phyloP scores from a whole-genome alignment of 1,140 invertebrate species.

The Zaprionus lachaisei region DNA sequence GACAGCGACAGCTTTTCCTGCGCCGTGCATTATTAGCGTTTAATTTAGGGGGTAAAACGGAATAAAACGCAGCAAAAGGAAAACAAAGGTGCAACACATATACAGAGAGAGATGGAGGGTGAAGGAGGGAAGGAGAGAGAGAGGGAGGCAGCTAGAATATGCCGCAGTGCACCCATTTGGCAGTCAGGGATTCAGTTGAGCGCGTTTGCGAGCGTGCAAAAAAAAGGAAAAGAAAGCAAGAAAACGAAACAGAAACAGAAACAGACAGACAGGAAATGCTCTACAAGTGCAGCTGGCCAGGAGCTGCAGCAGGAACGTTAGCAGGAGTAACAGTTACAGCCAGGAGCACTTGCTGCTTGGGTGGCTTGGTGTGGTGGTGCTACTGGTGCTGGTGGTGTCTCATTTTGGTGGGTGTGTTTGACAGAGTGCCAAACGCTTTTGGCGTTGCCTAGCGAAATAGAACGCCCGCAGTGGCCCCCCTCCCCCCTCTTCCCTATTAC shows the following conservation, averaged over 20 bases:
- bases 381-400: not conserved
- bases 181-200: conserved; percentile 74
- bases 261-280: conserved; percentile 63
- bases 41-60: conserved; percentile 61
- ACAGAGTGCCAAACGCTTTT: conserved; percentile 68
- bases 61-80: conserved; percentile 10
- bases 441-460: conserved; percentile 69
- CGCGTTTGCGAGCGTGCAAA: conserved; percentile 77
- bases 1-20: conserved; percentile 65
- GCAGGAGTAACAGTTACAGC: not conserved
- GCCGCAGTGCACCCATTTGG: conserved; percentile 26
- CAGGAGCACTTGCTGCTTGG: conserved; percentile 5
- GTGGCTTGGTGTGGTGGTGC: not conserved
- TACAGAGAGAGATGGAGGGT: not conserved
- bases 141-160: not conserved
- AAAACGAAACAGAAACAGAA: not conserved
- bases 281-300: conserved; percentile 77
- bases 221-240: conserved; percentile 16
- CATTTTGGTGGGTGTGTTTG: conserved; percentile 17
- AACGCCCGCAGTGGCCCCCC: conserved; percentile 32
- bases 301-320: not conserved
- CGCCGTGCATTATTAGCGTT: conserved; percentile 64
- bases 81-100: conserved; percentile 69
- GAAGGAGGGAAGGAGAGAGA: not conserved
- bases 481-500: not conserved